Evolutionary conservation across 2,113 vertebrate species (phyloP).

Genomic region (Lamprologus speciosus): DNA sequence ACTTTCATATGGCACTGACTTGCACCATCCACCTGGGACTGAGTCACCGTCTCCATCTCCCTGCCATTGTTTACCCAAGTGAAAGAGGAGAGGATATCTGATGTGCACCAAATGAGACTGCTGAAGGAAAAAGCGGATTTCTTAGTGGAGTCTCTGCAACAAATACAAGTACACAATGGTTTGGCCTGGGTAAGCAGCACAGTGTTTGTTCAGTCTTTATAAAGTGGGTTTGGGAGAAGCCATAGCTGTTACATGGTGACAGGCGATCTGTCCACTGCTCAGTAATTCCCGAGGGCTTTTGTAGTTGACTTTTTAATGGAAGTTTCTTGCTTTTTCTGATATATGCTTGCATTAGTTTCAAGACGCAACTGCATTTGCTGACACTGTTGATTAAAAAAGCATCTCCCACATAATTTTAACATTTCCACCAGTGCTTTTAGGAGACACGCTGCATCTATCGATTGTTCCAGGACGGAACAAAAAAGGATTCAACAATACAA

Average conservation of each 20-base stretch:
- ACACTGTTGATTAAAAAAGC: background rate
- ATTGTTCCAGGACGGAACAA: background rate
- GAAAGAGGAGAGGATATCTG: conserved; percentile 60
- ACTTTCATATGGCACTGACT: conserved; percentile 60
- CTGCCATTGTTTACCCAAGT: conserved; percentile 57
- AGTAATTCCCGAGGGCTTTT: background rate
- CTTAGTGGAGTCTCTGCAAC: conserved; percentile 26
- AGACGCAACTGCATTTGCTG: background rate
- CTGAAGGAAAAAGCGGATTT: conserved; percentile 40
- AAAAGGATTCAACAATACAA: background rate
- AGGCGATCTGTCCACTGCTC: conserved; percentile 14
- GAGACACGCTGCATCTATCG: background rate
- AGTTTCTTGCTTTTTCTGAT: background rate
- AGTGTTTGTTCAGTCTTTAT: conserved; percentile 50
- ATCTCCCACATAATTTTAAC: background rate
- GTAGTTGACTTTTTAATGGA: conserved; percentile 34
- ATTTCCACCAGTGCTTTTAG: background rate
- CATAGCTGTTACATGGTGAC: conserved; percentile 17
- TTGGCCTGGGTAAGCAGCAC: conserved; percentile 35
- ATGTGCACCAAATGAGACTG: conserved; percentile 57
- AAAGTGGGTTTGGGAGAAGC: conserved; percentile 34
- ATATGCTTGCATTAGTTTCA: background rate
- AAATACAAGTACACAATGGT: conserved; percentile 35
- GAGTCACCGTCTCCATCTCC: conserved; percentile 46
- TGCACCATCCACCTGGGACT: conserved; percentile 35